Conservation (phyloP, 92 coral and sea anemone species). For the Muricea muricata region DNA sequence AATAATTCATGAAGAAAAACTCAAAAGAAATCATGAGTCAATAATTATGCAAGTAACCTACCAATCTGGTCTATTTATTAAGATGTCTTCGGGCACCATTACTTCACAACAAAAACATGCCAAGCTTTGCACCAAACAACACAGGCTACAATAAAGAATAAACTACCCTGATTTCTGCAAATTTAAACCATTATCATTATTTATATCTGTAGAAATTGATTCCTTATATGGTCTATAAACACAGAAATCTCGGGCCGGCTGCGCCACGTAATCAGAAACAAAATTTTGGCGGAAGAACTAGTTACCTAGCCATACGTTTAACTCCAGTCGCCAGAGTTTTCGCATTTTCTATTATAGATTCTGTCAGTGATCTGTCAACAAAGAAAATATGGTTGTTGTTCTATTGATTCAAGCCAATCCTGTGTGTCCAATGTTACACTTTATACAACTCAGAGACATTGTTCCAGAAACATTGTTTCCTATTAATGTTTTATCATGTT, state of each 20-base stretch:
- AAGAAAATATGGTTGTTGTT: background rate
- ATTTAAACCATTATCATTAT: too few species aligned
- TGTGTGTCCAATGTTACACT: background rate
- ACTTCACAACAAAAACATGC: conserved; percentile 5
- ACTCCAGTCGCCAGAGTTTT: background rate
- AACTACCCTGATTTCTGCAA: too few species aligned
- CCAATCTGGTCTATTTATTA: conserved; percentile 20
- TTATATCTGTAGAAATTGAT: too few species aligned
- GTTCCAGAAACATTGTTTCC: too few species aligned
- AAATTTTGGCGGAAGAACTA: background rate
- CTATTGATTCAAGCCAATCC: too few species aligned
- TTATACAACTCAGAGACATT: background rate
- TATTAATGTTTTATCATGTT: too few species aligned
- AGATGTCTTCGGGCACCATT: background rate
- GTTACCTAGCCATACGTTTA: conserved; percentile 1
- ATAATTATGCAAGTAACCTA: too few species aligned
- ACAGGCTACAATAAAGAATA: conserved; percentile 14
- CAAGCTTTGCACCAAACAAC: conserved; percentile 3
- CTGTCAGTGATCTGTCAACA: background rate
- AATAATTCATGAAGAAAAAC: too few species aligned
- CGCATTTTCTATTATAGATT: background rate
- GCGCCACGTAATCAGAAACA: too few species aligned
- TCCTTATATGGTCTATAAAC: too few species aligned
- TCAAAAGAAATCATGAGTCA: too few species aligned
- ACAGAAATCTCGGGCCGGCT: too few species aligned